Percentiles rank a stretch among this genome's conserved stretches.
Conservation (phyloP, 2,888 invertebrate species). For the Conomelus anceps region DNA sequence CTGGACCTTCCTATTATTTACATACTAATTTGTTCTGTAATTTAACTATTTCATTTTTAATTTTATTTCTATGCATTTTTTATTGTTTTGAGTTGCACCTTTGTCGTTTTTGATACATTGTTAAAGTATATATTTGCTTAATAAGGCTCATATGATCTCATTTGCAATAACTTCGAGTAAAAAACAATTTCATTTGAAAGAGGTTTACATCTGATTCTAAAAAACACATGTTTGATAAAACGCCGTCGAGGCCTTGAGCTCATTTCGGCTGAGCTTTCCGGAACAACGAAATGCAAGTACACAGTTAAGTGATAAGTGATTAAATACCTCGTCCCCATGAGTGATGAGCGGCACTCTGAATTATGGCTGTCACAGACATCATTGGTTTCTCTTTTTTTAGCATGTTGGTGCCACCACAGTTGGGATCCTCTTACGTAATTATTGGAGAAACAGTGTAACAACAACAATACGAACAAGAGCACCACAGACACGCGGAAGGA, state of each 20-base stretch:
- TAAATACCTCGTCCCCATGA: slow-evolving; percentile 46
- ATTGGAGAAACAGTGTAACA: neutral
- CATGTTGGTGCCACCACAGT: slow-evolving; percentile 44
- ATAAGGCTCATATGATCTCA: too few relatives aligned
- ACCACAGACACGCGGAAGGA: neutral
- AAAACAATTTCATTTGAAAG: too few relatives aligned
- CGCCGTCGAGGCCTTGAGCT: neutral
- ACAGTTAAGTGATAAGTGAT: neutral
- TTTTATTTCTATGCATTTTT: too few relatives aligned
- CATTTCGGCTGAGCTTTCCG: neutral
- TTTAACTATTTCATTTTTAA: too few relatives aligned
- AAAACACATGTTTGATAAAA: neutral
- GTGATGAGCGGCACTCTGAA: slow-evolving; percentile 56
- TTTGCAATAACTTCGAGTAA: too few relatives aligned
- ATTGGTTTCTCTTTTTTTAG: slow-evolving; percentile 83
- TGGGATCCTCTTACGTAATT: neutral
- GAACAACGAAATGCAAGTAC: neutral
- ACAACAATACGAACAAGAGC: slow-evolving; percentile 1
- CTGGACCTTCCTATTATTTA: too few relatives aligned
- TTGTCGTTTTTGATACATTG: neutral
- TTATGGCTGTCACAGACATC: slow-evolving; percentile 78
- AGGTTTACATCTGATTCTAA: too few relatives aligned
- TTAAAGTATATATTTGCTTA: neutral
- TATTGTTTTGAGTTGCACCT: too few relatives aligned
- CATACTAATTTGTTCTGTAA: too few relatives aligned